These are phyloP conservation scores for Centropyge bicolor DNA, from an alignment of 2,797 vertebrate species.

Conservation along the genomic window DNA sequence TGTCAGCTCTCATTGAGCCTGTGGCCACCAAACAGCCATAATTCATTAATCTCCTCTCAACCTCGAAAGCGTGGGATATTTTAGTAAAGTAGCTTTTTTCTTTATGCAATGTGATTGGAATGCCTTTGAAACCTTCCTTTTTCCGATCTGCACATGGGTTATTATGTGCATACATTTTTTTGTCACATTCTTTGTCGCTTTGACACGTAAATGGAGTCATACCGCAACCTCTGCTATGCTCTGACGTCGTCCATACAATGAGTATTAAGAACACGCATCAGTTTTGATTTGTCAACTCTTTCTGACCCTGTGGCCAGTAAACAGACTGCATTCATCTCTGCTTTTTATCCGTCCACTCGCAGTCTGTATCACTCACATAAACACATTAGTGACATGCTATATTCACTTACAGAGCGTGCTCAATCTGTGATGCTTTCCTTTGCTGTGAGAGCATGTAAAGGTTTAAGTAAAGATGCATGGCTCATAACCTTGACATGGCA, in stretches of 20 bases:
- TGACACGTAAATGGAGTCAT: constrained; percentile 28
- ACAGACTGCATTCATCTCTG: constrained; percentile 23
- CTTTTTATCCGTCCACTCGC: constrained; percentile 18
- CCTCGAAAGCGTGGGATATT: constrained; percentile 17
- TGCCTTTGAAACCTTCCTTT: not conserved
- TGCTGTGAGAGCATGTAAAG: not conserved
- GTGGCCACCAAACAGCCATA: constrained; percentile 37
- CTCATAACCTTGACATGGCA: not conserved
- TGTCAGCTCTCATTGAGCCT: constrained; percentile 33
- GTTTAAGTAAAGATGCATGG: not conserved
- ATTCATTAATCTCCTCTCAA: constrained; percentile 34
- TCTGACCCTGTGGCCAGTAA: constrained; percentile 22
- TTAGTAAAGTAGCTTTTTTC: constrained; percentile 1
- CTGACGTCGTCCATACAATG: constrained; percentile 14
- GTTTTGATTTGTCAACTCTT: constrained; percentile 43
- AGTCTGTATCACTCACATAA: constrained; percentile 16
- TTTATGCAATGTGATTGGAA: constrained; percentile 4
- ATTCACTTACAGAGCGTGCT: not conserved
- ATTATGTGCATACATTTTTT: constrained; percentile 15
- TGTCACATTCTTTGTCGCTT: constrained; percentile 13
- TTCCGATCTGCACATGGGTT: not conserved
- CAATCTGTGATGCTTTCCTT: not conserved
- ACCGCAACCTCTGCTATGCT: constrained; percentile 18
- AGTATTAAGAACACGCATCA: constrained; percentile 39
- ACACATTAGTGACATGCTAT: constrained; percentile 21